A percentile compares a stretch with the other conserved stretches of the same genome.
Conservation (phyloP, 1,140 invertebrate genomes). For the Drosophila elegans region DNA sequence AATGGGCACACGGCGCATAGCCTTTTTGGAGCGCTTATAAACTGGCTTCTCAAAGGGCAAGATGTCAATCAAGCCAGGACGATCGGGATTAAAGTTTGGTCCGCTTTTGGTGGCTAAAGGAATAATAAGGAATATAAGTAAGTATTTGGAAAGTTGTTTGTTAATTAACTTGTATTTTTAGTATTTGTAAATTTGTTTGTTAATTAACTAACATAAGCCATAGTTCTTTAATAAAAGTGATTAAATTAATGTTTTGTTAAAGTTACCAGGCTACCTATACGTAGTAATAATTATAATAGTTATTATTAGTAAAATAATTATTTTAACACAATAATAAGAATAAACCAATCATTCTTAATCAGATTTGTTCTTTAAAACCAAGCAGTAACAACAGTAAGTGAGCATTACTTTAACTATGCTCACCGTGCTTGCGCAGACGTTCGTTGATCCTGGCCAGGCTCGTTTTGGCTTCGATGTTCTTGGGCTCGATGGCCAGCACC, state of each 20-base stretch:
- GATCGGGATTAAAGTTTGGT: constrained; percentile 82
- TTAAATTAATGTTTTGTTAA: no score
- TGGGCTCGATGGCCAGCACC: constrained; percentile 74
- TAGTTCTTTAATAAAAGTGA: no score
- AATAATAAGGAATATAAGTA: background rate
- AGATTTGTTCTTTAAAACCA: no score
- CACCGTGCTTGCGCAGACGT: constrained; percentile 59
- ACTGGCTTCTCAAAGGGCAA: constrained; percentile 87
- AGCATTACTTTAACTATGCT: background rate
- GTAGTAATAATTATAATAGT: no score
- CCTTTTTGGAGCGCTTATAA: constrained; percentile 87
- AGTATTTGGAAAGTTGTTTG: background rate
- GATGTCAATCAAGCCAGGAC: constrained; percentile 86
- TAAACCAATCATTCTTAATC: no score
- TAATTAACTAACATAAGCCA: no score
- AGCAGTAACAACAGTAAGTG: no score
- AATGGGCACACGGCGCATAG: constrained; percentile 86
- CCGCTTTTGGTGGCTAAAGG: constrained; percentile 67
- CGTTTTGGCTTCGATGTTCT: constrained; percentile 74
- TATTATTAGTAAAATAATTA: no score
- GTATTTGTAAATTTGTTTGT: background rate
- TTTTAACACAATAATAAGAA: no score
- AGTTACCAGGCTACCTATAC: no score
- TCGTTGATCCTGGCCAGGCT: constrained; percentile 73
- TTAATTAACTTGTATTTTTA: no score